phyloP scores from a whole-genome alignment of 2,888 invertebrate genomes.

The Hypsopygia costalis region DNA sequence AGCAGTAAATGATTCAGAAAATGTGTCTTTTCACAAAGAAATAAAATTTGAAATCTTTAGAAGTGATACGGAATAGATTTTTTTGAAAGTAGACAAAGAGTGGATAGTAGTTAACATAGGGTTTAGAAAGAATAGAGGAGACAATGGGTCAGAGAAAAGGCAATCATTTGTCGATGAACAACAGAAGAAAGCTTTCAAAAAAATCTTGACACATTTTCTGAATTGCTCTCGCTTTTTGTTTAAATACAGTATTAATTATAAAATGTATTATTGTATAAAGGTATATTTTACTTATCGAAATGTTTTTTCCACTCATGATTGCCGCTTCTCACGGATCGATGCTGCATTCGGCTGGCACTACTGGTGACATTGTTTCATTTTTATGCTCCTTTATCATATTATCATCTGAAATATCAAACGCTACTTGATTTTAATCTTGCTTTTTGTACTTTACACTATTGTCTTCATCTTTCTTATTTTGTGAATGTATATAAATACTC shows the following conservation, averaged over 20 bases:
- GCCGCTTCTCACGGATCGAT: conserved; percentile 76
- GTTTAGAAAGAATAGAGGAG: conserved; percentile 27
- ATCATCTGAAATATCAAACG: conserved; percentile 39
- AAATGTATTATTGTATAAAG: conserved; percentile 28
- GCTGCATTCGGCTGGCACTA: conserved; percentile 74
- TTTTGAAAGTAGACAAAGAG: conserved; percentile 81
- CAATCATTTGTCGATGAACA: conserved; percentile 76
- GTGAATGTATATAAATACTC: no score
- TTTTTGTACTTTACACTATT: conserved; percentile 10
- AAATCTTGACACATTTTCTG: conserved; percentile 87
- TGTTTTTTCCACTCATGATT: conserved; percentile 80
- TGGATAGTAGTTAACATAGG: conserved; percentile 64
- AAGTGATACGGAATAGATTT: conserved; percentile 75
- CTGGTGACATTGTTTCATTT: conserved; percentile 58
- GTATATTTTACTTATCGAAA: conserved; percentile 63
- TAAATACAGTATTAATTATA: conserved; percentile 22
- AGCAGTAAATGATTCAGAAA: conserved; percentile 84
- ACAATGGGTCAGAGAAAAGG: conserved; percentile 51
- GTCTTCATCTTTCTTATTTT: background rate
- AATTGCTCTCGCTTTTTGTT: conserved; percentile 68
- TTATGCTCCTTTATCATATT: conserved; percentile 30
- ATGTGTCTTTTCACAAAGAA: conserved; percentile 86
- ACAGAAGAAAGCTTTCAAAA: conserved; percentile 65
- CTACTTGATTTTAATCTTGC: conserved; percentile 45
- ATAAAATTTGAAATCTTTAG: conserved; percentile 80